phyloP scores from a whole-genome alignment of 2,888 invertebrate species.

The Thysanoteuthis rhombus region DNA sequence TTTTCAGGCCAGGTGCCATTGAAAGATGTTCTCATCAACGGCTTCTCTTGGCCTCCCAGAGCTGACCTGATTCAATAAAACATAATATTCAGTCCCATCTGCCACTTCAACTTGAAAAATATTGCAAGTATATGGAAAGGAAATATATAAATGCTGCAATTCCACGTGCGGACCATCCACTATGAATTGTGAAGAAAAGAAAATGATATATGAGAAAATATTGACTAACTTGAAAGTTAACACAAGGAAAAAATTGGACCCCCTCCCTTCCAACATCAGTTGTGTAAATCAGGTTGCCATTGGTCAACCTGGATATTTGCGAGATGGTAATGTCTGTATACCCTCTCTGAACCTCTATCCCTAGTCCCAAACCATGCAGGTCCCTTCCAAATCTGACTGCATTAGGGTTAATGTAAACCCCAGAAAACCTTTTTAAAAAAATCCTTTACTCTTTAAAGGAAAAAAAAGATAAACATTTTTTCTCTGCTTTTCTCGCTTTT shows the following conservation, averaged over 20 bases:
- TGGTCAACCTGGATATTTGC: slow-evolving; percentile 15
- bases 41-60: not conserved
- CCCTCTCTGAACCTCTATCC: not conserved
- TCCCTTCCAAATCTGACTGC: not conserved
- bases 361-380: not conserved
- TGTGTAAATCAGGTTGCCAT: slow-evolving; percentile 21
- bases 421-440: not conserved
- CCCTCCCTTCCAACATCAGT: not conserved
- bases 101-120: slow-evolving; percentile 29
- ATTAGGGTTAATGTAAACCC: not conserved
- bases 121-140: not conserved
- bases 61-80: slow-evolving; percentile 26
- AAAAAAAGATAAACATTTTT: not conserved
- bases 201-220: too few relatives aligned
- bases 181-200: not conserved
- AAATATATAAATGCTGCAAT: not conserved
- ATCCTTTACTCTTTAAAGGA: not conserved
- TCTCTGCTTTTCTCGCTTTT: not conserved
- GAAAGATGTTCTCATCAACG: slow-evolving; percentile 24
- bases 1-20: slow-evolving; percentile 24
- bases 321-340: slow-evolving; percentile 16
- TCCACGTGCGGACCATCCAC: slow-evolving; percentile 23
- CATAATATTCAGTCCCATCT: slow-evolving; percentile 25
- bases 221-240: not conserved
- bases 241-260: not conserved